Conservation (phyloP, 1,140 invertebrate species). For the Brachionus sp. region DNA sequence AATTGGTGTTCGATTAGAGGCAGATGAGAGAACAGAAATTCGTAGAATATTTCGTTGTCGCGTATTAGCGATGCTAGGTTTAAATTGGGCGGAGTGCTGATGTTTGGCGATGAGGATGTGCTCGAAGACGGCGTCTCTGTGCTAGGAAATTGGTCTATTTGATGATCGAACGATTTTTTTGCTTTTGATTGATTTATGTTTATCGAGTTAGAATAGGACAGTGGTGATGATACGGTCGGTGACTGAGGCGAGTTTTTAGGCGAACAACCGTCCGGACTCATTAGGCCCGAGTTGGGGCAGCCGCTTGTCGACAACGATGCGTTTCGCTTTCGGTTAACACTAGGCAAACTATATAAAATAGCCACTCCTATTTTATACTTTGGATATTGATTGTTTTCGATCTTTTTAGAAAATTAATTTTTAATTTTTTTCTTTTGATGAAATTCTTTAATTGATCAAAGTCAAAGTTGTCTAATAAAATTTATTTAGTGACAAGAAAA, state of each 20-base stretch:
- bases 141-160: background rate
- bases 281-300: background rate
- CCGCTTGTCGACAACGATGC: background rate
- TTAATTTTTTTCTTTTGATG: background rate
- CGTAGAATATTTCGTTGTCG: slow-evolving; percentile 24
- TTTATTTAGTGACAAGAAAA: too few relatives aligned
- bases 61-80: background rate
- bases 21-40: slow-evolving; percentile 39
- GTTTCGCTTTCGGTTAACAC: background rate
- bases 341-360: slow-evolving; percentile 1
- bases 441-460: too few relatives aligned
- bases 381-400: slow-evolving; percentile 16
- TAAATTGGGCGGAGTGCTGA: background rate
- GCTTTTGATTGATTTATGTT: background rate
- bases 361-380: slow-evolving; percentile 27
- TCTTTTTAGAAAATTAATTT: background rate
- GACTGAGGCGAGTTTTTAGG: background rate
- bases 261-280: background rate
- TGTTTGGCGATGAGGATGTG: background rate
- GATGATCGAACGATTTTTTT: background rate
- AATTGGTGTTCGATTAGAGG: slow-evolving; percentile 40
- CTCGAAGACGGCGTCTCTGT: background rate
- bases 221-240: background rate
- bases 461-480: too few relatives aligned
- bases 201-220: background rate